Evolutionary conservation across 2,113 vertebrate species (phyloP).

Genomic region (Taurulus bubalis): DNA sequence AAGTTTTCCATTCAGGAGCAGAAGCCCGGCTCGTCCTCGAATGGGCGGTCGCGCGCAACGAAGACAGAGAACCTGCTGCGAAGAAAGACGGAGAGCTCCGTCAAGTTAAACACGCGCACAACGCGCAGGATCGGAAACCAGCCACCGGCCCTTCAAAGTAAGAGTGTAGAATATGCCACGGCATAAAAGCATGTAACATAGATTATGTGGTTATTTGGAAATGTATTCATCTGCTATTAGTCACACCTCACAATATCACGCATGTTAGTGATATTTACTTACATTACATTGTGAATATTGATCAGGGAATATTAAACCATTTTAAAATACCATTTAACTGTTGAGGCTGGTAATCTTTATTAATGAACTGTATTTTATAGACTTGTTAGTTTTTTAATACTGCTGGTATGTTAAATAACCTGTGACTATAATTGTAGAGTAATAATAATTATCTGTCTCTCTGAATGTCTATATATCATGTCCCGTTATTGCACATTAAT

Average conservation of each 20-base stretch:
- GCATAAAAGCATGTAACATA: not conserved
- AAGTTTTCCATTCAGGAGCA: constrained; percentile 44
- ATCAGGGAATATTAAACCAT: not conserved
- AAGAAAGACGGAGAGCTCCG: constrained; percentile 18
- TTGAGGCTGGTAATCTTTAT: not conserved
- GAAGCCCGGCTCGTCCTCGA: constrained; percentile 46
- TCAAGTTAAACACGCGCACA: constrained; percentile 7
- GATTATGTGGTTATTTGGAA: not conserved
- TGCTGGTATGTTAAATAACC: not conserved
- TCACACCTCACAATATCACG: not conserved
- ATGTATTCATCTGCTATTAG: not conserved
- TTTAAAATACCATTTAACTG: not conserved
- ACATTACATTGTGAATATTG: not conserved
- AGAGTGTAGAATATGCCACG: not conserved
- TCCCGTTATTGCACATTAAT: no score
- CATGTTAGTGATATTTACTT: not conserved
- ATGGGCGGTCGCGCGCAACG: constrained; percentile 56
- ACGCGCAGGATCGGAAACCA: constrained; percentile 28
- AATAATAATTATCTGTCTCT: not conserved
- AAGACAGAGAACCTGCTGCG: constrained; percentile 68
- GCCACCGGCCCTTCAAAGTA: not conserved
- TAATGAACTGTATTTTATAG: not conserved
- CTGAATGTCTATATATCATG: no score
- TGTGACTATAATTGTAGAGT: not conserved
- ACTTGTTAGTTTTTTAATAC: not conserved